phyloP scores from a whole-genome alignment of 2,888 invertebrate genomes.

The Lithophane leautieri region DNA sequence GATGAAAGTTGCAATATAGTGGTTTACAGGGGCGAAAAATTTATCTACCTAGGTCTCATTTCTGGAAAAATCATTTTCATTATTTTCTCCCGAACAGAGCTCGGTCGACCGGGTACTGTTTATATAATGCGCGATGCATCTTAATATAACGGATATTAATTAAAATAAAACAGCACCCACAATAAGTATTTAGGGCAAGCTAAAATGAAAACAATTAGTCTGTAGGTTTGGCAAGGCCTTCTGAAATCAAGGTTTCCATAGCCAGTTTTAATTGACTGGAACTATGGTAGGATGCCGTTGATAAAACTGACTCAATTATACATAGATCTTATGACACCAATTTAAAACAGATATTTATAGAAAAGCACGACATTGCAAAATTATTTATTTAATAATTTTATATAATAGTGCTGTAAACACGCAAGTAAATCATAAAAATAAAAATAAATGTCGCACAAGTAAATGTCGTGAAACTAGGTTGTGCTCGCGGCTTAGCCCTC shows the following conservation, averaged over 20 bases:
- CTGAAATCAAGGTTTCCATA: background rate
- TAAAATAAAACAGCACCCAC: background rate
- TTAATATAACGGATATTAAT: background rate
- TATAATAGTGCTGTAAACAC: background rate
- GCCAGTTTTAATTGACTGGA: background rate
- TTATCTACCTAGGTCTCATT: no score
- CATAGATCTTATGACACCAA: conserved; percentile 8
- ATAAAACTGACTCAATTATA: conserved; percentile 10
- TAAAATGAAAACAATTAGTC: background rate
- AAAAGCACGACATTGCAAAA: background rate
- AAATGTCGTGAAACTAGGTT: background rate
- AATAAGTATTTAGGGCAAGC: background rate
- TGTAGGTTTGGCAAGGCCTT: background rate
- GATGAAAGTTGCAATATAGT: no score
- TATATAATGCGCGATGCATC: background rate
- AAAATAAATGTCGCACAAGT: no score
- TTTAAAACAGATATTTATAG: conserved; percentile 4
- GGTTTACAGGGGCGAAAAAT: no score
- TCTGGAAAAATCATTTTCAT: no score
- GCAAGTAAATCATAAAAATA: background rate
- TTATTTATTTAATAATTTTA: conserved; percentile 20
- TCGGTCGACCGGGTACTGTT: background rate
- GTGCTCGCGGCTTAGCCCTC: no score
- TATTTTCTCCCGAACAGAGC: no score
- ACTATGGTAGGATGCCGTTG: background rate